These are phyloP conservation scores for Harpalus rubripes DNA, from an alignment of 2,888 invertebrate genomes.

Conservation along the genomic window DNA sequence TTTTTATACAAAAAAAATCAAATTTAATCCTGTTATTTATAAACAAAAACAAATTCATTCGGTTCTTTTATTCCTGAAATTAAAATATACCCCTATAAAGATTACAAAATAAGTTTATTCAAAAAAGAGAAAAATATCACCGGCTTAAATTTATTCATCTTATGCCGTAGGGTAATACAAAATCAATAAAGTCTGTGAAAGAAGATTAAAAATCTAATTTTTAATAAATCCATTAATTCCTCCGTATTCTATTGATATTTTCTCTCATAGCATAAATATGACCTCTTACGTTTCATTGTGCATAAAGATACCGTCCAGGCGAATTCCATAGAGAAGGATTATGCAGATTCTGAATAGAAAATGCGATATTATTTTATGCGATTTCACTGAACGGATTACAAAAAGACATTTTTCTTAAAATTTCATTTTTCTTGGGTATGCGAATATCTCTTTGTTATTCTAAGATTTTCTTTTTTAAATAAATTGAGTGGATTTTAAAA, in stretches of 20 bases:
- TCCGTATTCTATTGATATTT: slow-evolving; percentile 25
- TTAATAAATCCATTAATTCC: slow-evolving; percentile 42
- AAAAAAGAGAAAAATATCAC: not conserved
- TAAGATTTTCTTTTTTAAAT: slow-evolving; percentile 1
- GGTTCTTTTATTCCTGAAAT: slow-evolving; percentile 1
- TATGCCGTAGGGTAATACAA: slow-evolving; percentile 21
- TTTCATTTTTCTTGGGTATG: slow-evolving; percentile 16
- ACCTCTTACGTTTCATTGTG: slow-evolving; percentile 14
- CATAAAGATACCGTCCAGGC: not conserved
- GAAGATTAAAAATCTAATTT: slow-evolving; percentile 50
- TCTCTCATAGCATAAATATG: slow-evolving; percentile 17
- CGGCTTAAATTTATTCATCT: not conserved
- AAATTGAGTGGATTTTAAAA: slow-evolving; percentile 20
- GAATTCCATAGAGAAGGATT: slow-evolving; percentile 26
- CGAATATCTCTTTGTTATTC: slow-evolving; percentile 8
- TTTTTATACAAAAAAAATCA: no score
- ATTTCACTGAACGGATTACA: slow-evolving; percentile 18
- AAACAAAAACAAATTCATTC: slow-evolving; percentile 11
- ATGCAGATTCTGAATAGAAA: slow-evolving; percentile 31
- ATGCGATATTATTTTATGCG: slow-evolving; percentile 40
- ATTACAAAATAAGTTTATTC: not conserved
- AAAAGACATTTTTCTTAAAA: slow-evolving; percentile 26
- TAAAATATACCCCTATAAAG: not conserved
- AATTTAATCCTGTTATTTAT: not conserved
- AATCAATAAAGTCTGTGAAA: slow-evolving; percentile 30